These are phyloP conservation scores for Lithophane leautieri DNA, from an alignment of 2,888 invertebrate genomes.

Conservation along the genomic window DNA sequence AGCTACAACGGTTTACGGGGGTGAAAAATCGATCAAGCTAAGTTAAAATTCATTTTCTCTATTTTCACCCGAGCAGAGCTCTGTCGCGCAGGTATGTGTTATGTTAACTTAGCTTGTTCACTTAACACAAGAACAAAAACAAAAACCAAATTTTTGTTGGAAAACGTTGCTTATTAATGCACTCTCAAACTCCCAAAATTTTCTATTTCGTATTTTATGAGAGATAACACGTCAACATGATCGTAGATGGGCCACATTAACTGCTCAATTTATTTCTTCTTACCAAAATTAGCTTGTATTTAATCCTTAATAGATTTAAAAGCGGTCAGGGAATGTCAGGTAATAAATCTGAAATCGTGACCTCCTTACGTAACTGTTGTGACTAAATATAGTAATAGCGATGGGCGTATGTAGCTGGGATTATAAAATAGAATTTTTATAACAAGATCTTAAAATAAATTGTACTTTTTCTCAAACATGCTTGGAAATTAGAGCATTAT, in stretches of 20 bases:
- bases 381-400: constrained; percentile 35
- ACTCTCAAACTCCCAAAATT: not conserved
- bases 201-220: not conserved
- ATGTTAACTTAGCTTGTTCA: too few relatives aligned
- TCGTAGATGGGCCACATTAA: constrained; percentile 29
- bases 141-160: too few relatives aligned
- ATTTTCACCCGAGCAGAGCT: too few relatives aligned
- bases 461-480: too few relatives aligned
- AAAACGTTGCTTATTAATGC: too few relatives aligned
- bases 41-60: too few relatives aligned
- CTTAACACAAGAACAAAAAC: not conserved
- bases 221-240: constrained; percentile 4
- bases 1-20: too few relatives aligned
- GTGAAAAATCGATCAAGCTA: too few relatives aligned
- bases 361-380: constrained; percentile 43
- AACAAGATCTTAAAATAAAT: not conserved
- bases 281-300: constrained; percentile 31
- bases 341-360: constrained; percentile 45
- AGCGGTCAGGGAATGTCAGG: constrained; percentile 44
- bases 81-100: too few relatives aligned
- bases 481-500: too few relatives aligned
- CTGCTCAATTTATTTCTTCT: constrained; percentile 31
- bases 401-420: constrained; percentile 6
- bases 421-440: not conserved
- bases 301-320: constrained; percentile 41